phyloP scores from a whole-genome alignment of 2,888 invertebrate species.

The Drosophila quinaria region DNA sequence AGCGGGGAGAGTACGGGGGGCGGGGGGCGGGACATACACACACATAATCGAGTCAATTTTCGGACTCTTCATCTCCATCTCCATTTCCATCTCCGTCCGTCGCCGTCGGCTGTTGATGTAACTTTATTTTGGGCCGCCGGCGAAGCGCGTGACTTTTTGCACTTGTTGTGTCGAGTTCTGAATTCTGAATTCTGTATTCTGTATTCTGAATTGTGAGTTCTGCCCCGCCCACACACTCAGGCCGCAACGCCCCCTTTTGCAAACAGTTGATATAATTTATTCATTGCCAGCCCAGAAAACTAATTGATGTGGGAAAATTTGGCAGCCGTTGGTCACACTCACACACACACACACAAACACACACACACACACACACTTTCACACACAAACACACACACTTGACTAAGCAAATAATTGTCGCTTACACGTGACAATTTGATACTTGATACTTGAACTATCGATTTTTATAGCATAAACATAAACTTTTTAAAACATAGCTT shows the following conservation, averaged over 20 bases:
- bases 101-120: slow-evolving; percentile 75
- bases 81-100: slow-evolving; percentile 1
- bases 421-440: slow-evolving; percentile 50
- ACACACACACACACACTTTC: slow-evolving; percentile 39
- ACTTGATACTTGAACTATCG: slow-evolving; percentile 33
- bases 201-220: not conserved
- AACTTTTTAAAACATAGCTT: not conserved
- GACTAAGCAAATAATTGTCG: slow-evolving; percentile 59
- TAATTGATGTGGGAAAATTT: slow-evolving; percentile 82
- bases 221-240: not conserved
- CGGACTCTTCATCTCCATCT: slow-evolving; percentile 39
- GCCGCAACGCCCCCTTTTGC: slow-evolving; percentile 1
- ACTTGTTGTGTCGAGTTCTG: slow-evolving; percentile 73
- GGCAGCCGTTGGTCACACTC: slow-evolving; percentile 61
- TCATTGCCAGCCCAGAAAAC: slow-evolving; percentile 79
- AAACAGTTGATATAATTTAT: slow-evolving; percentile 77
- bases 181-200: slow-evolving; percentile 10
- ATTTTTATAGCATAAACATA: slow-evolving; percentile 22
- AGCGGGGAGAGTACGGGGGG: not conserved
- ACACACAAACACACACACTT: slow-evolving; percentile 52
- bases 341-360: slow-evolving; percentile 29
- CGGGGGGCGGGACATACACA: slow-evolving; percentile 74
- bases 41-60: slow-evolving; percentile 84
- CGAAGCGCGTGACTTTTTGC: slow-evolving; percentile 84
- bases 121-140: slow-evolving; percentile 65